Evolutionary conservation across 2,888 invertebrate species (phyloP), one percentile per base, ranked within the genome.

Genomic region (Caenorhabditis zanzibari): DNA sequence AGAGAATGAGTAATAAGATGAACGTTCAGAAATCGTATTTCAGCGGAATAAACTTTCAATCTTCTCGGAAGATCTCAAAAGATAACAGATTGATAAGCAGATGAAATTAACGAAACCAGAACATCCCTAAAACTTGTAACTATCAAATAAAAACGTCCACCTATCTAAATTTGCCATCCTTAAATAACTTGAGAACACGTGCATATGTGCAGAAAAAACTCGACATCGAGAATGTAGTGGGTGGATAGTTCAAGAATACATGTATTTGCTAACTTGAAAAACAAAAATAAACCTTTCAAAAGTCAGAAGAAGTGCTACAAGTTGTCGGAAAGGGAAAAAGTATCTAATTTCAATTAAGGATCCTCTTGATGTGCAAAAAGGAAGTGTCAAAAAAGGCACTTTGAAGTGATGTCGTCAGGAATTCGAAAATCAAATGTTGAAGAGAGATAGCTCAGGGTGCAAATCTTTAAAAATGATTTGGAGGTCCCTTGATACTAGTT

Each of bases 271-370:
- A 24, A 14, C 10, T 26, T 7, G 0, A 2, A 35, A 68, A 68
- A 54, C 38, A 35, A 68, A 68, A 68, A 71, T 58, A 71, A 58
- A 38, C 56, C 52, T 52, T 61, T 28, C 52, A 64, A 74, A 74
- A 74, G 63, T 74, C 38, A 49, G 49, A 24, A 64, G 28, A 64
- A n/a, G 66, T 14, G 56, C 56, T 64, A 54, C 26, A 56, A 58
- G 32, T 75, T 54, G 64, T 66, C 64, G 56, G 1, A 19, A n/a
- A n/a, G 16, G 7, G 38, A 41, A 66, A 58, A 74, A 56, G 66
- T 56, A 58, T 76, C 76, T 61, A 76, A 76, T 76, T 76, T 76
- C 59, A 76, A 76, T 69, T 76, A 69, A 41, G 68, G 10, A 56
- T 58, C 54, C 58, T 63, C 74, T 54, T 64, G 68, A 68, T 68